Conservation (phyloP, 2,113 vertebrate species). For the Eonycteris spelaea region DNA sequence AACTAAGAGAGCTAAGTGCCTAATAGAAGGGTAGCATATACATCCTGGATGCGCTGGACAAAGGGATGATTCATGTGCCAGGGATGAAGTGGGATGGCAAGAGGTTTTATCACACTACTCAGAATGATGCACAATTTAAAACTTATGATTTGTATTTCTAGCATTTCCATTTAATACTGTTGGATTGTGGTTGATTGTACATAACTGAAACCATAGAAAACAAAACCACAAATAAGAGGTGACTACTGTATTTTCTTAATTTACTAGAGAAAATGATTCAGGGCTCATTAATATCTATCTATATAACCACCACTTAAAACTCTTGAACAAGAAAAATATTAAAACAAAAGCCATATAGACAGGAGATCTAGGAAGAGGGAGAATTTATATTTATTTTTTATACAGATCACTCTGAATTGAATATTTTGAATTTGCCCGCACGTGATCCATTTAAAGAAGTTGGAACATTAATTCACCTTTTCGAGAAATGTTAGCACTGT, state of each 20-base stretch:
- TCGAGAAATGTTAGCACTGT: neutral
- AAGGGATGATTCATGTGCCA: neutral
- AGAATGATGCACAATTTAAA: neutral
- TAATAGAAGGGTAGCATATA: too few species aligned
- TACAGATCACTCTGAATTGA: neutral
- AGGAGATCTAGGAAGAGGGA: neutral
- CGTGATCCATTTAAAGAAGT: neutral
- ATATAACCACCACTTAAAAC: conserved; percentile 3
- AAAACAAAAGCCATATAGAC: neutral
- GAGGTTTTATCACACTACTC: neutral
- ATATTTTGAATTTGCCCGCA: neutral
- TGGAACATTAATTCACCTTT: neutral
- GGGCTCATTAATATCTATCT: neutral
- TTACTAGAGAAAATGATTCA: neutral
- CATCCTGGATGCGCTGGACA: neutral
- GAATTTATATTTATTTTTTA: neutral
- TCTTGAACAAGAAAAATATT: conserved; percentile 3
- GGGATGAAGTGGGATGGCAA: too few species aligned
- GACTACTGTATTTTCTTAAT: neutral
- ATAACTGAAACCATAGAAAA: neutral
- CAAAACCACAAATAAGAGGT: neutral
- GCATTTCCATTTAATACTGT: neutral
- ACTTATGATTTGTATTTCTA: neutral
- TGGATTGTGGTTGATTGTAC: neutral
- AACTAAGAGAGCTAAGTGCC: neutral